Evolutionary conservation across 2,888 invertebrate genomes (phyloP).

Genomic region (Hymenopus coronatus): DNA sequence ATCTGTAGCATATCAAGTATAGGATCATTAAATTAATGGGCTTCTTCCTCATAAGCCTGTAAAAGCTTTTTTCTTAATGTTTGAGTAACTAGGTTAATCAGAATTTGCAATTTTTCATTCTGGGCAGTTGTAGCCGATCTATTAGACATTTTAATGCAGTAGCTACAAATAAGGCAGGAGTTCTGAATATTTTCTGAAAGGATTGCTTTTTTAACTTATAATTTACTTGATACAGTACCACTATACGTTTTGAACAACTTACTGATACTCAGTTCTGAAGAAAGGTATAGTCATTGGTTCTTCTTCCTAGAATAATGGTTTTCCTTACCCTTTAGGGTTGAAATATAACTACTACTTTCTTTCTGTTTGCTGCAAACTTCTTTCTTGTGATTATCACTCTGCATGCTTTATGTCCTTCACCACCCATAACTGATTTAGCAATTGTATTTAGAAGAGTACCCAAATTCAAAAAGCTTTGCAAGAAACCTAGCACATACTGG

Average conservation of each 20-base stretch:
- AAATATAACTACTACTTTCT: not conserved
- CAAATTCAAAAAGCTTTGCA: not conserved
- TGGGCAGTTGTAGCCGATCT: too few relatives aligned
- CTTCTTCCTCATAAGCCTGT: not conserved
- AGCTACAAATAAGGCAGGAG: not conserved
- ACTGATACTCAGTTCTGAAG: not conserved
- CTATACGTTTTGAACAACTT: not conserved
- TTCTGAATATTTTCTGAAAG: not conserved
- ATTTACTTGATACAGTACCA: not conserved
- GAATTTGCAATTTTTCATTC: too few relatives aligned
- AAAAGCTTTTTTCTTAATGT: not conserved
- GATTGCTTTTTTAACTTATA: not conserved
- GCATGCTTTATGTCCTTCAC: not conserved
- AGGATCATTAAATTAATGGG: too few relatives aligned
- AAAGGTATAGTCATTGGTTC: not conserved
- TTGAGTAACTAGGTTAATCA: too few relatives aligned
- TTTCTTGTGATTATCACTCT: not conserved
- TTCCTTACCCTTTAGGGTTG: not conserved
- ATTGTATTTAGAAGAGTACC: not conserved
- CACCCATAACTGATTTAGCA: not conserved
- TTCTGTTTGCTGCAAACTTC: not conserved
- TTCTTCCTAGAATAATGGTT: not conserved
- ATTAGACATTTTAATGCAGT: too few relatives aligned
- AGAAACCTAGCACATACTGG: not conserved
- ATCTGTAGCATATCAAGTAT: too few relatives aligned